Percentiles rank a stretch among this genome's conserved stretches.
Evolutionary conservation across 2,888 invertebrate species (phyloP).

Genomic region (Adela reaumurella): DNA sequence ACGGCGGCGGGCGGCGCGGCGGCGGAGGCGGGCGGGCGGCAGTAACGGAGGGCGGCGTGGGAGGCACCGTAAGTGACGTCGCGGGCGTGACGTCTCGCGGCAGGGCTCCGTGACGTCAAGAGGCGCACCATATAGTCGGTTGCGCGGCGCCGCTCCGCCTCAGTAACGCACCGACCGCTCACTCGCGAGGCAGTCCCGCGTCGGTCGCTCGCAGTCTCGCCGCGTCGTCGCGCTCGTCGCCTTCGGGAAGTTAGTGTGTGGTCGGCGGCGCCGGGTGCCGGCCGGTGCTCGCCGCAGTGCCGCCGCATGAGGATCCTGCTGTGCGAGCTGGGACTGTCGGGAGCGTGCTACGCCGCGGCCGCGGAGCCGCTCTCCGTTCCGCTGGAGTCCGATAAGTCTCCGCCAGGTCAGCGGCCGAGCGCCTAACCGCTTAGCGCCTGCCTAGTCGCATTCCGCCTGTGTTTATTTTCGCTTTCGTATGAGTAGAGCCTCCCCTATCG

Average conservation of each 20-base stretch:
- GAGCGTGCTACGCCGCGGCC: conserved; percentile 53
- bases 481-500: conserved; percentile 40
- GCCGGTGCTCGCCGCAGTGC: conserved; percentile 35
- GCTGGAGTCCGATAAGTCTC: conserved; percentile 46
- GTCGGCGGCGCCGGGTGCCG: background rate
- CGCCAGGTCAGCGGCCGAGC: conserved; percentile 55
- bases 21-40: conserved; percentile 21
- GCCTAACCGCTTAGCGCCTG: conserved; percentile 22
- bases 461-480: conserved; percentile 55
- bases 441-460: conserved; percentile 34
- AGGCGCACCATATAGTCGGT: conserved; percentile 50
- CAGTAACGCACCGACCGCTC: conserved; percentile 55
- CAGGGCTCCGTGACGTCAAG: conserved; percentile 43
- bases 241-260: conserved; percentile 25
- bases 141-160: conserved; percentile 51
- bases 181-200: conserved; percentile 38
- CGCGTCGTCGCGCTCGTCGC: conserved; percentile 17
- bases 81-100: conserved; percentile 36
- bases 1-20: conserved; percentile 23
- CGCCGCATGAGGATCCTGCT: conserved; percentile 58
- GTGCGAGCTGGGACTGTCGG: conserved; percentile 53
- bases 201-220: conserved; percentile 30
- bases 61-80: conserved; percentile 57
- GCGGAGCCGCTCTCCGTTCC: conserved; percentile 49
- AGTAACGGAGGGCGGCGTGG: conserved; percentile 48